These are phyloP conservation scores for Callyntrura guangdongensis DNA, from an alignment of 2,888 invertebrate species.

Conservation along the genomic window DNA sequence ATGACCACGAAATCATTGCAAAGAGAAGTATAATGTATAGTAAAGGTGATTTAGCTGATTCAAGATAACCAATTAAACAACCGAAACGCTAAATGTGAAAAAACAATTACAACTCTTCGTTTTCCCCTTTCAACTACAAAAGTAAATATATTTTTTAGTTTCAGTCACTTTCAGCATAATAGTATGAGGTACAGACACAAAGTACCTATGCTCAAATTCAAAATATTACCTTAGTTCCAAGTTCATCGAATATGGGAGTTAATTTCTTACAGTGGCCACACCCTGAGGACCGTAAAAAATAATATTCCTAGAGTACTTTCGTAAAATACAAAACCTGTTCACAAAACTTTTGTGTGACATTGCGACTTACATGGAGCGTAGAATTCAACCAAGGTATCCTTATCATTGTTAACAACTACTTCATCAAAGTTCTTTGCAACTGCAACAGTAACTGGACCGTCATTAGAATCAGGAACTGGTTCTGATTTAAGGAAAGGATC, in stretches of 20 bases:
- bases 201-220: background rate
- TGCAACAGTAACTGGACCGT: slow-evolving; percentile 94
- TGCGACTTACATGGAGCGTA: slow-evolving; percentile 95
- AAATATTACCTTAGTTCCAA: slow-evolving; percentile 92
- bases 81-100: slow-evolving; percentile 5
- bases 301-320: background rate
- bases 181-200: background rate
- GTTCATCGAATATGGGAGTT: slow-evolving; percentile 96
- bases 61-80: background rate
- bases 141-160: background rate
- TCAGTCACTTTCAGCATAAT: background rate
- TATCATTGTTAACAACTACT: slow-evolving; percentile 94
- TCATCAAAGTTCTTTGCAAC: slow-evolving; percentile 99
- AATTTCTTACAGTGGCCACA: slow-evolving; percentile 99
- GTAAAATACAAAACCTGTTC: background rate
- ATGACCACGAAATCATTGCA: background rate
- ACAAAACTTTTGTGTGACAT: background rate
- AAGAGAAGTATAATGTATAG: slow-evolving; percentile 16
- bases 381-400: slow-evolving; percentile 98
- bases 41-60: background rate
- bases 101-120: slow-evolving; percentile 88
- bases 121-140: slow-evolving; percentile 92
- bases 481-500: slow-evolving; percentile 99
- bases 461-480: slow-evolving; percentile 93
- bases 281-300: slow-evolving; percentile 85